A percentile compares a stretch with the other conserved stretches of the same genome.
phyloP scores from a whole-genome alignment of 2,888 invertebrate genomes.

The Meghimatium bilineatum region DNA sequence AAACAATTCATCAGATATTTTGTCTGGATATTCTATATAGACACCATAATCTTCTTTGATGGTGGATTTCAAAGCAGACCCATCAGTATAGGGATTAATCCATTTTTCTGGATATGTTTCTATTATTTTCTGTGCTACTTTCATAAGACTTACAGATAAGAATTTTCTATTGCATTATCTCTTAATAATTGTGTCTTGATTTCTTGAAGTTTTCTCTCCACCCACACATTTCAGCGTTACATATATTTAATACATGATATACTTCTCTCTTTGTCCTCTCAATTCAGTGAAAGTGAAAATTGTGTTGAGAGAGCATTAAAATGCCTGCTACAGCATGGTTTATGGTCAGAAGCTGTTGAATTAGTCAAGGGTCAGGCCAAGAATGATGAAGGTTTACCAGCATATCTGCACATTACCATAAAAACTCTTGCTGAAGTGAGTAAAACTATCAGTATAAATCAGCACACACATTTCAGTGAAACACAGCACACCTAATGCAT shows the following conservation, averaged over 20 bases:
- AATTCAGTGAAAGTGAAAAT: slow-evolving; percentile 58
- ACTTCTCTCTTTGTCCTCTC: neutral
- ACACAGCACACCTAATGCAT: neutral
- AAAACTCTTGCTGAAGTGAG: slow-evolving; percentile 51
- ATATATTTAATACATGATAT: neutral
- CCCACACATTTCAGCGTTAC: neutral
- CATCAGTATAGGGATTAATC: no score
- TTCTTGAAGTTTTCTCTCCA: no score
- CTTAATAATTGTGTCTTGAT: no score
- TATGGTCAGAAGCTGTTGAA: slow-evolving; percentile 60
- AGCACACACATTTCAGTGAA: neutral
- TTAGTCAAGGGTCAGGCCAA: slow-evolving; percentile 55
- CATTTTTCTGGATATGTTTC: no score
- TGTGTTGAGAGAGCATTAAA: slow-evolving; percentile 59
- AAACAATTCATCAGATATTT: no score
- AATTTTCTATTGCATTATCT: no score
- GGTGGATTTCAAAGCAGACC: no score
- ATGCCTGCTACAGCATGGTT: slow-evolving; percentile 56
- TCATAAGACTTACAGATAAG: no score
- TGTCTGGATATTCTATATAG: no score
- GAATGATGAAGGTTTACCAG: slow-evolving; percentile 51
- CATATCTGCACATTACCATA: slow-evolving; percentile 50
- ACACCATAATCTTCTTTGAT: no score
- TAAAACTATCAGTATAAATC: neutral
- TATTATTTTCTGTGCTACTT: no score